Percentiles rank a stretch among this genome's conserved stretches.
Evolutionary conservation across 1,140 invertebrate genomes (phyloP).

Genomic region (Drosophila erecta): DNA sequence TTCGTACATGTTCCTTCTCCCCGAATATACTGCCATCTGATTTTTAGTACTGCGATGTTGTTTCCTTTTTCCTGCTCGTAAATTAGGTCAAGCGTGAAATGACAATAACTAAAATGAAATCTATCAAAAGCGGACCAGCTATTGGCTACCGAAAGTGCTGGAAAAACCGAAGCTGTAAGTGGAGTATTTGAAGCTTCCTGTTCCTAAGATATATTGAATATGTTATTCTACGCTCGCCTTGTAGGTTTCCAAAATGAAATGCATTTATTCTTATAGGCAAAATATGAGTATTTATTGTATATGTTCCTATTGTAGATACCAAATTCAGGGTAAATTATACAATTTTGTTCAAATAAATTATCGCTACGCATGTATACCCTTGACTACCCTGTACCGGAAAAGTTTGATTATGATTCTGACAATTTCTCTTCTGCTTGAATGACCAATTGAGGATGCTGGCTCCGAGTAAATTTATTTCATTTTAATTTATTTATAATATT

Average conservation of each 20-base stretch:
- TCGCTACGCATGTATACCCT: background rate
- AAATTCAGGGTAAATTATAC: too few relatives aligned
- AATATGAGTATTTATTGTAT: too few relatives aligned
- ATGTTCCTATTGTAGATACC: too few relatives aligned
- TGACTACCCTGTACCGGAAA: background rate
- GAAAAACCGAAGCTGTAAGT: background rate
- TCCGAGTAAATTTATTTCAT: conserved; percentile 30
- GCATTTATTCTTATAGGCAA: too few relatives aligned
- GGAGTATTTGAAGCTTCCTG: too few relatives aligned
- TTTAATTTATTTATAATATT: conserved; percentile 58
- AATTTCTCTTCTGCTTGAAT: conserved; percentile 1
- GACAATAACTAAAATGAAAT: conserved; percentile 12
- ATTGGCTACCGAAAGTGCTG: background rate
- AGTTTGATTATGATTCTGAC: conserved; percentile 17
- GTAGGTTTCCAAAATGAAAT: too few relatives aligned
- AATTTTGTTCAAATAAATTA: too few relatives aligned
- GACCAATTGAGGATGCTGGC: conserved; percentile 20
- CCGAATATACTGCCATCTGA: conserved; percentile 7
- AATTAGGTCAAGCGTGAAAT: conserved; percentile 42
- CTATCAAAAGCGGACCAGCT: background rate
- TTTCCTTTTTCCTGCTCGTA: conserved; percentile 26
- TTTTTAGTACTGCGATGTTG: conserved; percentile 10
- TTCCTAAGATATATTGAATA: too few relatives aligned
- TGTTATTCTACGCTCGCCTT: too few relatives aligned
- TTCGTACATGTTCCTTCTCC: conserved; percentile 12